These are phyloP conservation scores for Tapirus terrestris DNA, from an alignment of 2,113 vertebrate genomes.

Conservation along the genomic window DNA sequence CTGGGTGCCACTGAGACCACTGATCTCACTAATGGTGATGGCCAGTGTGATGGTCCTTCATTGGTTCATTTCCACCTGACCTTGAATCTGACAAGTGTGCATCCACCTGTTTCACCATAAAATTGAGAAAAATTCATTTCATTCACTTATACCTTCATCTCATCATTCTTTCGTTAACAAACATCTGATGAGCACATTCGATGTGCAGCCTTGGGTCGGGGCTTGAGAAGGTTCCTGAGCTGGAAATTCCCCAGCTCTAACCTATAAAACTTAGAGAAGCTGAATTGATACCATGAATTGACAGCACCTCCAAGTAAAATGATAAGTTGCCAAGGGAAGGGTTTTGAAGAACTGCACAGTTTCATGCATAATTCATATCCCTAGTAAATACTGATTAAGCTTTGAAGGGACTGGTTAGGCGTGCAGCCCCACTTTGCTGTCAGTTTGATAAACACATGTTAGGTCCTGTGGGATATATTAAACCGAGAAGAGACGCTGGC, in stretches of 20 bases:
- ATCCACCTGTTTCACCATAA: background rate
- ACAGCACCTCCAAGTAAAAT: background rate
- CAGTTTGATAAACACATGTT: rapidly evolving
- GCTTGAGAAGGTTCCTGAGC: no score
- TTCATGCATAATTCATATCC: rapidly evolving
- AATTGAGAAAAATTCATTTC: background rate
- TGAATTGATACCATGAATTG: rapidly evolving
- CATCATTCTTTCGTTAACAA: background rate
- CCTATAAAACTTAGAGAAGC: background rate
- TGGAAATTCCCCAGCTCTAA: rapidly evolving
- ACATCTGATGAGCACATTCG: rapidly evolving
- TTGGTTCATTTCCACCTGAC: background rate
- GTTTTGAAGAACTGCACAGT: rapidly evolving
- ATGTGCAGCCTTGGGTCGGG: rapidly evolving
- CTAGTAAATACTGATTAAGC: rapidly evolving
- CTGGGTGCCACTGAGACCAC: background rate
- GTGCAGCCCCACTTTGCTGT: background rate
- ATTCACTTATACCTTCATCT: rapidly evolving
- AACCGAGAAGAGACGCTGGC: background rate
- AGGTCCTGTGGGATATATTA: rapidly evolving
- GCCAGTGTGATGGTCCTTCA: background rate
- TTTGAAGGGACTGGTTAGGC: background rate
- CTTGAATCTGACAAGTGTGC: background rate
- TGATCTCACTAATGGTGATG: rapidly evolving
- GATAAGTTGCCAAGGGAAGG: background rate